phyloP scores from a whole-genome alignment of 2,113 vertebrate genomes.

The Steatornis caripensis region DNA sequence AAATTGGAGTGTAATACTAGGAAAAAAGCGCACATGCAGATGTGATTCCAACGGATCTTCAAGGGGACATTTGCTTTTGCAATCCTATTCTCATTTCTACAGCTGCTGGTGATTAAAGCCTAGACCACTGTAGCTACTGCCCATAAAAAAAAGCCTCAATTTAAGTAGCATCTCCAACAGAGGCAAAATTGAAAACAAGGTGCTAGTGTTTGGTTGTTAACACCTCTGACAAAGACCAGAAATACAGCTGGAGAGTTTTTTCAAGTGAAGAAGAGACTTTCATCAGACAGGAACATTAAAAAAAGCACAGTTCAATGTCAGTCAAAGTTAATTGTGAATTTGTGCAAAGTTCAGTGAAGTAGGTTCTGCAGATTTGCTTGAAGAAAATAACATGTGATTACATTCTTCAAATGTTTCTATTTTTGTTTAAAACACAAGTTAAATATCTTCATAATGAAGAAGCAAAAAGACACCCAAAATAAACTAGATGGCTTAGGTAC shows the following conservation, averaged over 20 bases:
- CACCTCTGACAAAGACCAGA: not conserved
- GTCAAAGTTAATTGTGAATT: not conserved
- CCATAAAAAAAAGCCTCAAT: slow-evolving; percentile 15
- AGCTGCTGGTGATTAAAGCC: slow-evolving; percentile 34
- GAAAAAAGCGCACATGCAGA: not conserved
- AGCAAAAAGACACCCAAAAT: not conserved
- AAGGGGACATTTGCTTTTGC: not conserved
- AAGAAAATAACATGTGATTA: not conserved
- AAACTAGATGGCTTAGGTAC: not conserved
- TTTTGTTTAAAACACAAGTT: not conserved
- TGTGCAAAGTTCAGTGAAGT: not conserved
- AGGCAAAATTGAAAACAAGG: slow-evolving; percentile 31
- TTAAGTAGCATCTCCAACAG: not conserved
- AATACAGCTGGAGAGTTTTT: not conserved
- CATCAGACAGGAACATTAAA: not conserved
- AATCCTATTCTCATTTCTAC: slow-evolving; percentile 24
- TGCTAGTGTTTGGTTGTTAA: slow-evolving; percentile 16
- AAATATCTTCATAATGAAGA: not conserved
- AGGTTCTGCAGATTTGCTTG: not conserved
- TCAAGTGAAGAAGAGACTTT: not conserved
- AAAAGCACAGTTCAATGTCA: not conserved
- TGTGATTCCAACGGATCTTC: slow-evolving; percentile 12
- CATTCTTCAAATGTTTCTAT: not conserved
- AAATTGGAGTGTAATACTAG: not conserved
- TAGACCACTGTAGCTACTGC: not conserved